phyloP scores from a whole-genome alignment of 2,797 vertebrate genomes.

The Anolis apletophallus region DNA sequence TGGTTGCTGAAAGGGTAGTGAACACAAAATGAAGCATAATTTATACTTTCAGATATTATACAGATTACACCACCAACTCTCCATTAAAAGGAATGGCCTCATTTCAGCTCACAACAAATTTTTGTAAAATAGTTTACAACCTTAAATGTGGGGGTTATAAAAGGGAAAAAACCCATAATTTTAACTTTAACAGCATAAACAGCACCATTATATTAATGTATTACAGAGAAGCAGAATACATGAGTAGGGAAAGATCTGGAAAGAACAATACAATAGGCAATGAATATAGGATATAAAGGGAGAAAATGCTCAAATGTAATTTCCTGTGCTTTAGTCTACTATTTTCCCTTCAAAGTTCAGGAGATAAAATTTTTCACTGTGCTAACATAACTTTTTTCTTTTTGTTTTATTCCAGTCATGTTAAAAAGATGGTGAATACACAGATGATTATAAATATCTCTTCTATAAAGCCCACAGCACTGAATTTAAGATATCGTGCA shows the following conservation, averaged over 20 bases:
- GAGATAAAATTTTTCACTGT: not conserved
- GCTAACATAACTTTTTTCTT: not conserved
- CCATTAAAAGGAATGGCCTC: conserved; percentile 2
- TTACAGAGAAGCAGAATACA: not conserved
- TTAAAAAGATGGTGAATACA: not conserved
- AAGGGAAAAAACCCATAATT: conserved; percentile 27
- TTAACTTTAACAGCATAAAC: conserved; percentile 28
- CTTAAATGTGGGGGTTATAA: conserved; percentile 27
- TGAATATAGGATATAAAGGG: conserved; percentile 18
- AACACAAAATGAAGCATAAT: not conserved
- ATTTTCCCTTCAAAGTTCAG: not conserved
- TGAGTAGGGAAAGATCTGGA: not conserved
- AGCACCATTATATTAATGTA: conserved; percentile 31
- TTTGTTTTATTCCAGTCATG: not conserved
- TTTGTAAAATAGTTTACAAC: conserved; percentile 8
- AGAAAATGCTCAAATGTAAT: conserved; percentile 11
- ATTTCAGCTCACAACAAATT: not conserved
- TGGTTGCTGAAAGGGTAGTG: not conserved
- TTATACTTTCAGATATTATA: conserved; percentile 29
- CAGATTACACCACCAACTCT: not conserved
- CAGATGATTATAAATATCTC: not conserved
- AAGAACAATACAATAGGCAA: conserved; percentile 6
- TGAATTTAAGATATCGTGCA: not conserved
- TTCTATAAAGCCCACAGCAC: not conserved
- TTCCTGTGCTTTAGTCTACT: conserved; percentile 8